Evolutionary conservation across 2,797 vertebrate species (phyloP).

Genomic region (Girardinus metallicus): DNA sequence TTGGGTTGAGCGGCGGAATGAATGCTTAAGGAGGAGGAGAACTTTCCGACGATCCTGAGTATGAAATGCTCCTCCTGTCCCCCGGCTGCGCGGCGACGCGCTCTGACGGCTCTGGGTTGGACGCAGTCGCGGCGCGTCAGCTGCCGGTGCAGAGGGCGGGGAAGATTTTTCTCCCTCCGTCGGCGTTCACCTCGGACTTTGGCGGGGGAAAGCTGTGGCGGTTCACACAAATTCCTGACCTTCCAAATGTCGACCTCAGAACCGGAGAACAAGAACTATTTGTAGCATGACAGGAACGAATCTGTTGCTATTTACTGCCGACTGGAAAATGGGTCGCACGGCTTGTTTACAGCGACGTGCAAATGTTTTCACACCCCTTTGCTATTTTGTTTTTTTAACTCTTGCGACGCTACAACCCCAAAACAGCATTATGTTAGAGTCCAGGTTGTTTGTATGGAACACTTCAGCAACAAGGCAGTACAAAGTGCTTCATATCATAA

Average conservation of each 20-base stretch:
- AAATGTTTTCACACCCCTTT: neutral
- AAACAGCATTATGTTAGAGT: no score
- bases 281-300: neutral
- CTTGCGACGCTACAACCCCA: neutral
- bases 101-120: neutral
- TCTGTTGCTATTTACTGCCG: neutral
- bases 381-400: neutral
- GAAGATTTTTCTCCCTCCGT: neutral
- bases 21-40: neutral
- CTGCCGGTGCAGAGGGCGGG: neutral
- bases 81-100: neutral
- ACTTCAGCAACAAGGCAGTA: no score
- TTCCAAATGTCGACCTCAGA: conserved; percentile 21
- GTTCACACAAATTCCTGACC: conserved; percentile 8
- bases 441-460: no score
- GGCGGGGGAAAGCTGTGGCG: conserved; percentile 7
- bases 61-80: neutral
- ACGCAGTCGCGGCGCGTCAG: neutral
- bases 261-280: conserved; percentile 13
- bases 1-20: neutral
- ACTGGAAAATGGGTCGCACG: neutral
- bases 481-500: no score
- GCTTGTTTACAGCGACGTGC: neutral
- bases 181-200: neutral
- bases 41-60: neutral